Percentiles rank a stretch among this genome's conserved stretches.
These are phyloP conservation scores for Flexamia atlantica DNA, from an alignment of 2,888 invertebrate species.

Conservation along the genomic window DNA sequence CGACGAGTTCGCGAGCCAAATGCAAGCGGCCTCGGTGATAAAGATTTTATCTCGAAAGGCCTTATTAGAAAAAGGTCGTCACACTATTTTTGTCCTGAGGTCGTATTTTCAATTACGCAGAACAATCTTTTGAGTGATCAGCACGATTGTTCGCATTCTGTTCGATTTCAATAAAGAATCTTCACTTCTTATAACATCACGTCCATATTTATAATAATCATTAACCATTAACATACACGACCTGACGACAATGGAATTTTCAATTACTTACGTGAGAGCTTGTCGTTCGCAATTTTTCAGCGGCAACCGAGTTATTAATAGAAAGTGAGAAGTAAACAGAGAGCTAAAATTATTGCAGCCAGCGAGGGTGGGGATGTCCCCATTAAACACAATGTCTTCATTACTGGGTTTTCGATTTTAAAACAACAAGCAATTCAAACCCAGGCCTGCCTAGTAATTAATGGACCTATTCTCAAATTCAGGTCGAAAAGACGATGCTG, in stretches of 20 bases:
- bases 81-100: conserved; percentile 13
- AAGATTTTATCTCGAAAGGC: neutral
- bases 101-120: neutral
- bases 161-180: neutral
- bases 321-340: conserved; percentile 28
- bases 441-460: too few relatives aligned
- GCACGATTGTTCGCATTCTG: neutral
- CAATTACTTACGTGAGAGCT: conserved; percentile 19
- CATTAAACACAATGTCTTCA: conserved; percentile 25
- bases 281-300: conserved; percentile 27
- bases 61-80: neutral
- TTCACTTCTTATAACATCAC: too few relatives aligned
- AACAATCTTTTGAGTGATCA: neutral
- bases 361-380: conserved; percentile 12
- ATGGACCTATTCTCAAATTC: too few relatives aligned
- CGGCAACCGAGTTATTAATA: conserved; percentile 20
- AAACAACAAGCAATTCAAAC: too few relatives aligned
- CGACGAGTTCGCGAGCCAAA: too few relatives aligned
- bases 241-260: too few relatives aligned
- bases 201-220: too few relatives aligned
- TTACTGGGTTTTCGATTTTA: conserved; percentile 5
- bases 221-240: too few relatives aligned
- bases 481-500: too few relatives aligned
- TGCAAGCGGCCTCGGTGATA: conserved; percentile 11
- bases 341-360: conserved; percentile 26